Evolutionary conservation across 2,113 vertebrate species (phyloP), one percentile per base, ranked within the genome.

Genomic region (Chaenogobius annularis): DNA sequence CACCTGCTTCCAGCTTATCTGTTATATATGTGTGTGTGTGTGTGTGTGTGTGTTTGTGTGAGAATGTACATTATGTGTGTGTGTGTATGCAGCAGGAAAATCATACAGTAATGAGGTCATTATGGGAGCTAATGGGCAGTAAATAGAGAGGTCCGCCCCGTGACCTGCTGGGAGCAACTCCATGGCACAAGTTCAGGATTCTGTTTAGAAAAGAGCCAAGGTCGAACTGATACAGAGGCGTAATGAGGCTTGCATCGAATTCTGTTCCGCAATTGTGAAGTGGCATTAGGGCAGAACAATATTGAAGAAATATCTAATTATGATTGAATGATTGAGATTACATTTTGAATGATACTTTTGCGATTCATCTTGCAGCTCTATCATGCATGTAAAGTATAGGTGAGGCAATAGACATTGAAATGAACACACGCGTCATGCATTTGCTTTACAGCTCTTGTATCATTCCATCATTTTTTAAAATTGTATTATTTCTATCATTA

Each of bases 1-100:
- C 79, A 91, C 83, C 83, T 81, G 80, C 55, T 85, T 55, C 20
- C 19, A 23, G 72, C 78, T 81, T 84, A 88, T 88, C 76, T 65
- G 22, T 26, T 68, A 19, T 67, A 62, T 70, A 43, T 66, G 40
- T 55, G 52, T 55, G n/a, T 55, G 8, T 52, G 47, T 50, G 47
- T 15, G 47, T 15, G 47, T 50, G 47, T 50, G 47, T 50, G 47
- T 50, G 48, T n/a, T n/a, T n/a, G n/a, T 31, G 26, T 2, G 26
- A 31, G 26, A 31, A 31, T 31, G 26, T 31, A 31, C 26, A 31
- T 31, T 31, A 31, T 31, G 26, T 31, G 26, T 31, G 26, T 31
- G 26, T 31, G 26, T 31, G 26, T 31, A 4, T 31, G 40, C 22
- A 14, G 22, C 31, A 70, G 46, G 66, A 35, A 61, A 69, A 79